Evolutionary conservation across 2,113 vertebrate genomes (phyloP).

Genomic region (Dasypus novemcinctus): DNA sequence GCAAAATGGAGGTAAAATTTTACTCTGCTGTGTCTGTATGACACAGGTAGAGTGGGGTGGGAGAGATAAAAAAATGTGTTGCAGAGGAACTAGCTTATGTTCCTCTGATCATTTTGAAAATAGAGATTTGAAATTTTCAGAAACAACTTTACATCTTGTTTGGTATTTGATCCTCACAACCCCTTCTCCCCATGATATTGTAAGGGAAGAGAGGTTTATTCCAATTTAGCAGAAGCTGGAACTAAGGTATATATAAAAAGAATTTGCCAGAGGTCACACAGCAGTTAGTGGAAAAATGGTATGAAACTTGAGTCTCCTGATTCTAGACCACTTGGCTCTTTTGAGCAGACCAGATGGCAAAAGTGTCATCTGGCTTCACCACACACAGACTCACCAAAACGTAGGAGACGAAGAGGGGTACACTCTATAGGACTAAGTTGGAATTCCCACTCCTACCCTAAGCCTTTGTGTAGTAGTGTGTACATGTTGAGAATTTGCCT

Average conservation of each 20-base stretch:
- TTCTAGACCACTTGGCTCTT: neutral
- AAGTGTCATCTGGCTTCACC: neutral
- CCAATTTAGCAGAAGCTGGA: neutral
- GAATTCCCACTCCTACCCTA: neutral
- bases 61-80: neutral
- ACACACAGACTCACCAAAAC: neutral
- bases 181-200: neutral
- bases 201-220: neutral
- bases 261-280: neutral
- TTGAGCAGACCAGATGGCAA: neutral
- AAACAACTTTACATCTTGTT: neutral
- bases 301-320: neutral
- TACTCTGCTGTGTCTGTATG: neutral
- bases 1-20: neutral
- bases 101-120: neutral
- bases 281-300: neutral
- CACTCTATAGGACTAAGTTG: neutral
- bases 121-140: neutral
- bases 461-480: neutral
- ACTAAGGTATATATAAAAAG: neutral
- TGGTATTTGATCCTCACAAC: neutral
- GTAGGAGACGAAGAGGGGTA: neutral
- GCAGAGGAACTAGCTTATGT: neutral
- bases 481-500: neutral
- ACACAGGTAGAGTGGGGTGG: accelerated